Conservation (phyloP, 2,888 invertebrate genomes). For the Euzophera pinguis region DNA sequence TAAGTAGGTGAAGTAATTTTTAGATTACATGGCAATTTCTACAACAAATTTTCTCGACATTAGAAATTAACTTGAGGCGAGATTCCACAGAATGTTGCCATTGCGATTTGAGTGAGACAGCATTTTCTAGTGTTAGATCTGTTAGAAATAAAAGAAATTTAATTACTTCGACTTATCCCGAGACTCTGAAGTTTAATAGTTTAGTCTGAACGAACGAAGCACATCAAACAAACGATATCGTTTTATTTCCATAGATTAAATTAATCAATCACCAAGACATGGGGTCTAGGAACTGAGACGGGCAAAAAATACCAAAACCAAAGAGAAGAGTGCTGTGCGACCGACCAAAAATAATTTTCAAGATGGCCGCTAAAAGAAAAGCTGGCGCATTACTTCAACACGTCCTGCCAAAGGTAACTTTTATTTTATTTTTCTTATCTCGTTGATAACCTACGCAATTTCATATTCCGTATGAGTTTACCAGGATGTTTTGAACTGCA, state of each 20-base stretch:
- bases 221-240: slow-evolving; percentile 15
- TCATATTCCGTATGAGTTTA: slow-evolving; percentile 17
- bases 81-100: background rate
- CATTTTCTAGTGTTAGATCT: slow-evolving; percentile 10
- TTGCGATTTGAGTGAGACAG: slow-evolving; percentile 13
- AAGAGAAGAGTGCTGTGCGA: slow-evolving; percentile 65
- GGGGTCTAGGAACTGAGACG: slow-evolving; percentile 54
- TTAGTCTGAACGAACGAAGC: slow-evolving; percentile 16
- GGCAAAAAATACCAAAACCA: slow-evolving; percentile 41
- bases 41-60: background rate
- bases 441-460: slow-evolving; percentile 33
- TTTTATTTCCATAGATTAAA: slow-evolving; percentile 18
- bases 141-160: background rate
- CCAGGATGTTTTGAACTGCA: slow-evolving; percentile 15
- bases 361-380: slow-evolving; percentile 87
- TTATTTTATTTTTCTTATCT: slow-evolving; percentile 42
- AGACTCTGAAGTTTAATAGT: background rate
- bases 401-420: slow-evolving; percentile 77
- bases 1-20: too few relatives aligned
- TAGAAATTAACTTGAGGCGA: background rate
- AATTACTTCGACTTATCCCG: background rate
- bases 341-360: slow-evolving; percentile 48
- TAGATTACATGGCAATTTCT: too few relatives aligned
- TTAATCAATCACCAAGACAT: slow-evolving; percentile 34
- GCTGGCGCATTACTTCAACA: slow-evolving; percentile 87